Base-by-base conservation (phyloP, 2,113 vertebrate genomes). In the Perca fluviatilis region DNA sequence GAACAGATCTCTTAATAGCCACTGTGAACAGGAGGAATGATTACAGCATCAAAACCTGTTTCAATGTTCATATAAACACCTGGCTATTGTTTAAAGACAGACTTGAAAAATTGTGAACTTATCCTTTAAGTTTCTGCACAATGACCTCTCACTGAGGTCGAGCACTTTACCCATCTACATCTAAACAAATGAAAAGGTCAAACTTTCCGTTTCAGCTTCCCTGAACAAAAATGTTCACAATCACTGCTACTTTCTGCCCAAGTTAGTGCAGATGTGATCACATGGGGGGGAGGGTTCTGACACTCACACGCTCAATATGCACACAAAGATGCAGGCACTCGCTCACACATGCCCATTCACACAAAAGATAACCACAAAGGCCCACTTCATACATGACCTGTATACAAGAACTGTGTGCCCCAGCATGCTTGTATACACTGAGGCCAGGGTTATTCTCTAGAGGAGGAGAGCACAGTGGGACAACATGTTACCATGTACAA, bases 351-450 rank as follows among this genome's bases (percentile, higher is more conserved):
- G 43, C 65, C 16, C 78, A 53, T 51, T 47, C 68, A 71, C 77
- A 1, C 33, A 33, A 47, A 76, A 69, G n/a, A 86, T 63, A 83
- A 86, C 71, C 76, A 63, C 80, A 84, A 64, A 80, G 86, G 84
- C 84, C 77, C 51, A 19, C 80, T 90, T 84, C 86, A 90, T 80
- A 90, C 84, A 74, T 56, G 82, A 89, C 85, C 90, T 90, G 92
- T 86, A 90, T 91, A 93, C 90, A 94, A 92, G 86, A 86, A 70
- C 75, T 78, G 73, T 79, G 74, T 11, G 71, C 67, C 89, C 53
- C 92, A 87, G 75, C 78, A 65, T 68, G 83, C 90, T 91, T 91
- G 89, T 91, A 92, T 91, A 92, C 86, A 91, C 79, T 84, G 90
- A 90, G 83, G 86, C 74, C 77, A 65, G 83, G 74, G 78, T 82